Conservation (phyloP, 2,888 invertebrate genomes). For the Xylophagus ater region DNA sequence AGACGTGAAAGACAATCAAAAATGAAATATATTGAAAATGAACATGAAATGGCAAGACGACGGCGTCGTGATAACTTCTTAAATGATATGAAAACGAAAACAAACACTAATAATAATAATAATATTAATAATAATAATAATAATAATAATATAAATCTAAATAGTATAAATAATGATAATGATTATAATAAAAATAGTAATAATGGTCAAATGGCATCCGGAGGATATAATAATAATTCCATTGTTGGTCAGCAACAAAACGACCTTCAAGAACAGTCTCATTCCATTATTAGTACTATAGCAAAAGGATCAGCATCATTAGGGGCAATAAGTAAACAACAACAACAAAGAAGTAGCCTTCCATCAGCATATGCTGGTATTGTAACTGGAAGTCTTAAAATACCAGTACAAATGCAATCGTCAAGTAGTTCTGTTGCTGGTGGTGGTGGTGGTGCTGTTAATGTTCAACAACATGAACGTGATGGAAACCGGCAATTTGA, state of each 20-base stretch:
- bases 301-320: conserved; percentile 2
- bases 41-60: conserved; percentile 16
- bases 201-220: not conserved
- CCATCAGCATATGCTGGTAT: conserved; percentile 42
- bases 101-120: conserved; percentile 13
- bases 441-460: conserved; percentile 23
- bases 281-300: not conserved
- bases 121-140: conserved; percentile 9
- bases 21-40: conserved; percentile 19
- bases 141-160: too few relatives aligned
- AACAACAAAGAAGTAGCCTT: not conserved
- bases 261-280: not conserved
- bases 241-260: not conserved
- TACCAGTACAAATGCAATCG: conserved; percentile 44
- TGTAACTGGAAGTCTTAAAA: conserved; percentile 70
- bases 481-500: too few relatives aligned
- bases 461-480: conserved; percentile 36
- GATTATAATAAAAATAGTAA: not conserved
- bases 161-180: too few relatives aligned
- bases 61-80: conserved; percentile 15
- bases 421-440: conserved; percentile 2
- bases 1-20: conserved; percentile 16
- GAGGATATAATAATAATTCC: conserved; percentile 5
- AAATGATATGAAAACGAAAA: conserved; percentile 2
- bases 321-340: not conserved